Conservation (phyloP, 2,797 vertebrate genomes). For the Vireo griseus region DNA sequence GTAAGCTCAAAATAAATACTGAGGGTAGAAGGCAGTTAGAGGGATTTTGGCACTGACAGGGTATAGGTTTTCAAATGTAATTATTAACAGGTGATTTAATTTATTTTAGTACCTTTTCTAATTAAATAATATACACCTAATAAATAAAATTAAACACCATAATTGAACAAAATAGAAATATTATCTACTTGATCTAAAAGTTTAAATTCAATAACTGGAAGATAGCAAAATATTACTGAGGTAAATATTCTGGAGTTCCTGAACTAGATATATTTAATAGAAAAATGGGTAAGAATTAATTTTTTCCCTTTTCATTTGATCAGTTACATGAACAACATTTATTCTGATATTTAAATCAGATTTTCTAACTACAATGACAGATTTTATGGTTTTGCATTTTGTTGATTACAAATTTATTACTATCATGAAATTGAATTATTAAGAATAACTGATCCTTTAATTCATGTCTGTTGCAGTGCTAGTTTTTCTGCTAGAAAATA, state of each 20-base stretch:
- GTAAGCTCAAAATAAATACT: background rate
- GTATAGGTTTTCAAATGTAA: background rate
- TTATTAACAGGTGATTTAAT: background rate
- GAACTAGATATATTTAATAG: background rate
- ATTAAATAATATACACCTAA: background rate
- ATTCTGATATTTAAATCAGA: background rate
- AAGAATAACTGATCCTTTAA: background rate
- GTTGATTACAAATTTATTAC: background rate
- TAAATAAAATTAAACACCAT: background rate
- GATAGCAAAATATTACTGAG: background rate
- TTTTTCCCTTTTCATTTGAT: background rate
- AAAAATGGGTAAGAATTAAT: background rate
- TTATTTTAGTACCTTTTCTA: background rate
- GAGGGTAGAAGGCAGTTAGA: background rate
- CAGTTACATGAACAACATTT: background rate
- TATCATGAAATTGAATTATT: background rate
- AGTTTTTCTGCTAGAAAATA: background rate
- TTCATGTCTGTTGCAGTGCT: background rate
- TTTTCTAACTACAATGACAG: background rate
- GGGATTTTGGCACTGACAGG: background rate
- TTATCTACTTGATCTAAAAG: background rate
- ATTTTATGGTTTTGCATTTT: background rate
- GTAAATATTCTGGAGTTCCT: background rate
- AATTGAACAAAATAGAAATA: background rate
- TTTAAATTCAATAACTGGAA: background rate